phyloP scores from a whole-genome alignment of 2,113 vertebrate genomes.

The Lepus americanus region DNA sequence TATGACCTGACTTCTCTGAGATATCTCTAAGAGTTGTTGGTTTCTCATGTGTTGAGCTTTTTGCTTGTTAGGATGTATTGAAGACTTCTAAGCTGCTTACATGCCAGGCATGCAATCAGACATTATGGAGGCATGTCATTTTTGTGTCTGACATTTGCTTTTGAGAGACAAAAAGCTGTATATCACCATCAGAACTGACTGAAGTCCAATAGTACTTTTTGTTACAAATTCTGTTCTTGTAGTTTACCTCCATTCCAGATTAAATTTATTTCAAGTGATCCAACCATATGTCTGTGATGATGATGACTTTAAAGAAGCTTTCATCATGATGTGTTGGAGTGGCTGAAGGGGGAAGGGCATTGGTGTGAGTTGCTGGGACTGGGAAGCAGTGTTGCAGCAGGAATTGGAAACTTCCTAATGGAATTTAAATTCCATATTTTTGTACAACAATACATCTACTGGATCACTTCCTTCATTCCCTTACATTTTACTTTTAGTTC shows the following conservation, averaged over 20 bases:
- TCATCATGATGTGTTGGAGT: background rate
- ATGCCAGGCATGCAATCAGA: background rate
- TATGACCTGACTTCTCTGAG: background rate
- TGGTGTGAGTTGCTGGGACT: background rate
- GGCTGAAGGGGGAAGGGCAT: background rate
- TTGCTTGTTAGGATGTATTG: background rate
- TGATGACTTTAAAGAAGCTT: background rate
- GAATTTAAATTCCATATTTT: conserved; percentile 2
- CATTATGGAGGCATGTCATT: conserved; percentile 93
- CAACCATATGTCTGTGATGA: conserved; percentile 5
- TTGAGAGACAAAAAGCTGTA: conserved; percentile 95
- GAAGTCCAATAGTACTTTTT: background rate
- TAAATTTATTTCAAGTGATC: conserved; percentile 53
- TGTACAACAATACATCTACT: background rate
- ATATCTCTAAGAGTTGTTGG: background rate
- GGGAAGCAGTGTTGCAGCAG: background rate
- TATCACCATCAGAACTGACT: conserved; percentile 87
- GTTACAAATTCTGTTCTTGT: background rate
- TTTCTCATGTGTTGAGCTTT: conserved; percentile 2
- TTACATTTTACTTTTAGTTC: conserved; percentile 56
- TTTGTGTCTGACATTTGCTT: conserved; percentile 95
- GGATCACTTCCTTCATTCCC: background rate
- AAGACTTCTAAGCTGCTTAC: background rate
- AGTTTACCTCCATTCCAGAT: background rate
- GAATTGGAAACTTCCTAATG: background rate